These are phyloP conservation scores for Papilio polyxenes DNA, from an alignment of 1,140 invertebrate genomes.

Conservation along the genomic window DNA sequence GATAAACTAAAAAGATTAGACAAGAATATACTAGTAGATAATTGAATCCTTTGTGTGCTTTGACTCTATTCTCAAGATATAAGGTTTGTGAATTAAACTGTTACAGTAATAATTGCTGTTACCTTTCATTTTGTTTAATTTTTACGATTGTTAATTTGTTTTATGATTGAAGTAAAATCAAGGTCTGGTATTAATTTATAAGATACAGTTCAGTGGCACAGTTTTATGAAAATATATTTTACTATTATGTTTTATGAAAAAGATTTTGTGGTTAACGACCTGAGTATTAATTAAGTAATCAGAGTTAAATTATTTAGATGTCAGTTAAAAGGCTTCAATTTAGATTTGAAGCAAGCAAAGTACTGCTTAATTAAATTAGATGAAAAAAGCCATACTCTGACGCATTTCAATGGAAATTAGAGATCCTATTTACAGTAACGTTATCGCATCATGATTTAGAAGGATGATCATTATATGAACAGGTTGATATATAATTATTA, in stretches of 20 bases:
- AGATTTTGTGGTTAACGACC: neutral
- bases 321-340: neutral
- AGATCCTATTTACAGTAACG: neutral
- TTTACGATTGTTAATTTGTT: constrained; percentile 18
- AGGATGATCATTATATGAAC: no score
- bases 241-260: neutral
- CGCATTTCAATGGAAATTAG: neutral
- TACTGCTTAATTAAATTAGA: neutral
- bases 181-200: neutral
- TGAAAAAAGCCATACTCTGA: neutral
- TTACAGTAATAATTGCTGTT: neutral
- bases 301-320: neutral
- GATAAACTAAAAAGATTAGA: neutral
- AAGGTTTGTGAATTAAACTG: neutral
- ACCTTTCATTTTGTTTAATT: constrained; percentile 7
- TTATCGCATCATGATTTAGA: no score
- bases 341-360: neutral
- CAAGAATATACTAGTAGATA: neutral
- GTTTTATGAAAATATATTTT: neutral
- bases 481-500: no score
- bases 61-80: neutral
- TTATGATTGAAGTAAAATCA: constrained; percentile 6
- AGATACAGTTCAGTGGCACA: neutral
- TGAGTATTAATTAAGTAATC: neutral
- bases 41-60: neutral